phyloP scores from a whole-genome alignment of 1,140 invertebrate genomes.

The Brachionus manjavacas region DNA sequence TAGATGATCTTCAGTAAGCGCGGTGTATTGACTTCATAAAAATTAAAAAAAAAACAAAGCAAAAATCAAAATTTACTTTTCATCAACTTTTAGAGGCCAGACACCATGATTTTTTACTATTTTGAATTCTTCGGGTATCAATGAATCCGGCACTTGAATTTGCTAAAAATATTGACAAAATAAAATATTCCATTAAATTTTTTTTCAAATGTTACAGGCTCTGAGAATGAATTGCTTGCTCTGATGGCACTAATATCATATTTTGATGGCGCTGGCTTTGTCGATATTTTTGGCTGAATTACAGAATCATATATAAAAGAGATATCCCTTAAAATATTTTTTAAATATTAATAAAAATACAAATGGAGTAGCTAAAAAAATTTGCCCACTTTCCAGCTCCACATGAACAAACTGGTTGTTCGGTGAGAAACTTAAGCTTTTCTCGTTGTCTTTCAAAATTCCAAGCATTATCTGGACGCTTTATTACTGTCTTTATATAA shows the following conservation, averaged over 20 bases:
- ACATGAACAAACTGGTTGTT: constrained; percentile 54
- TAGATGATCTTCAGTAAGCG: constrained; percentile 53
- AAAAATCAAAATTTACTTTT: constrained; percentile 48
- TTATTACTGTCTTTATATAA: background rate
- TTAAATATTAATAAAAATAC: background rate
- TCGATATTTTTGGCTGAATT: background rate
- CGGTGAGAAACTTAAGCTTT: constrained; percentile 53
- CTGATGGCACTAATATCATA: constrained; percentile 49
- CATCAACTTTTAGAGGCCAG: constrained; percentile 52
- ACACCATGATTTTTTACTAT: constrained; percentile 57
- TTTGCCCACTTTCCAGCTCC: constrained; percentile 54
- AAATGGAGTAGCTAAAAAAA: background rate
- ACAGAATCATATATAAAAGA: constrained; percentile 56
- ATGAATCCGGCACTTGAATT: constrained; percentile 51
- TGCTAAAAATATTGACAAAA: constrained; percentile 39
- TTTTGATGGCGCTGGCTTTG: background rate
- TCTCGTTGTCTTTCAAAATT: constrained; percentile 51
- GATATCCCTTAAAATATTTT: constrained; percentile 51
- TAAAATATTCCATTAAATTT: background rate
- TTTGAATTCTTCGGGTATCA: constrained; percentile 56
- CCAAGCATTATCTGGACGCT: constrained; percentile 53
- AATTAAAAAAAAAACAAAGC: background rate
- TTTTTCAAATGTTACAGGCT: constrained; percentile 47
- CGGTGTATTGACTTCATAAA: constrained; percentile 52
- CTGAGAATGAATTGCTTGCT: constrained; percentile 44